Conservation (phyloP, 2,888 invertebrate species). For the Ischnus inquisitorius region DNA sequence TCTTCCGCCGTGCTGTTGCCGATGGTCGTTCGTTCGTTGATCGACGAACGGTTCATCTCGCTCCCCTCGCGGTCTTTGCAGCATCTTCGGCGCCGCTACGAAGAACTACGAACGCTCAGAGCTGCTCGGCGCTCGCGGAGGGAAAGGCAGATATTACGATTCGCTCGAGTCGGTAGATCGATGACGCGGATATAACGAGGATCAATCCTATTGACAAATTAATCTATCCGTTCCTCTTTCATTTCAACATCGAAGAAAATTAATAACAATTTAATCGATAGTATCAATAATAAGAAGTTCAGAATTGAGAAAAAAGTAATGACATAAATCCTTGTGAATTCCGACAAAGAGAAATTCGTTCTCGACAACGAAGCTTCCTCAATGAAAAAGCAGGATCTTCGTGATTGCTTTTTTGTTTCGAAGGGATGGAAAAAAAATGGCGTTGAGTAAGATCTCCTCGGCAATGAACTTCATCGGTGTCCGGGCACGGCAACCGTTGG, state of each 20-base stretch:
- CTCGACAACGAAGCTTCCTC: no score
- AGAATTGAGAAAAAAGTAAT: no score
- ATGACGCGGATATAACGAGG: slow-evolving; percentile 22
- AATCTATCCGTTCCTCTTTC: no score
- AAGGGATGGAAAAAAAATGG: not conserved
- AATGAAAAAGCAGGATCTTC: no score
- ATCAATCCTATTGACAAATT: no score
- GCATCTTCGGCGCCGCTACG: slow-evolving; percentile 51
- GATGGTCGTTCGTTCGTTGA: slow-evolving; percentile 70
- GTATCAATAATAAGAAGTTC: no score
- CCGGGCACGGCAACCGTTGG: slow-evolving; percentile 50
- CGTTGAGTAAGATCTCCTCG: slow-evolving; percentile 22
- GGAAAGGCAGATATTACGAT: slow-evolving; percentile 40
- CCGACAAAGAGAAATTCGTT: no score
- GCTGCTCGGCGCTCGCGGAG: slow-evolving; percentile 48
- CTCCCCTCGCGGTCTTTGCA: slow-evolving; percentile 38
- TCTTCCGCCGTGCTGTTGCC: slow-evolving; percentile 48
- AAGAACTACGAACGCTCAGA: slow-evolving; percentile 62
- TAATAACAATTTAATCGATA: no score
- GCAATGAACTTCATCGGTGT: slow-evolving; percentile 35
- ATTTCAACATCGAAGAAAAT: no score
- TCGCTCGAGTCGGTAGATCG: slow-evolving; percentile 59
- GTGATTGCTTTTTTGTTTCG: no score
- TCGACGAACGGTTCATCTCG: slow-evolving; percentile 72
- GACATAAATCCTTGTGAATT: no score